A percentile compares a stretch with the other conserved stretches of the same genome.
These are phyloP conservation scores for Drosophila bipectinata DNA, from an alignment of 1,140 invertebrate genomes.

Conservation along the genomic window DNA sequence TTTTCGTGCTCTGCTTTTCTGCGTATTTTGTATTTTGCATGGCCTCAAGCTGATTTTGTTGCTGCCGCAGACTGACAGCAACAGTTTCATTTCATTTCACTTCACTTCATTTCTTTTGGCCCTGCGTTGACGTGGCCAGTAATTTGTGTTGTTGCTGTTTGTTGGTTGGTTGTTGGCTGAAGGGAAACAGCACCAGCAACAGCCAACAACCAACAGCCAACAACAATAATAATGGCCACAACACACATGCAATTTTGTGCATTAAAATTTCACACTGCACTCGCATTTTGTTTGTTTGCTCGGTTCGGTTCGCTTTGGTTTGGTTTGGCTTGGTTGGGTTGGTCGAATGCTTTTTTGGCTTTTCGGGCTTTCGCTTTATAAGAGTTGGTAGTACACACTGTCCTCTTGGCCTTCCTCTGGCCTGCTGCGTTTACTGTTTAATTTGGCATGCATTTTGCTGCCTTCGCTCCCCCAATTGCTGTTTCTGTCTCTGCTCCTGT, in stretches of 20 bases:
- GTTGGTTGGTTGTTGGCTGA: slow-evolving; percentile 71
- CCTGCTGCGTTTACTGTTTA: slow-evolving; percentile 53
- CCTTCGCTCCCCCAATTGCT: slow-evolving; percentile 6
- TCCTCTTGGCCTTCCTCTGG: slow-evolving; percentile 9
- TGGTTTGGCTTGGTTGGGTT: slow-evolving; percentile 35
- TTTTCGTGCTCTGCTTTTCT: neutral
- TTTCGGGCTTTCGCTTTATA: slow-evolving; percentile 48
- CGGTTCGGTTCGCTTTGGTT: slow-evolving; percentile 21
- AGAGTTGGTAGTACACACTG: slow-evolving; percentile 3
- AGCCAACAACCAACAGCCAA: slow-evolving; percentile 25
- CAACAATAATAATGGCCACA: slow-evolving; percentile 24
- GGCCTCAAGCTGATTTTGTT: slow-evolving; percentile 53
- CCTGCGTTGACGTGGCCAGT: slow-evolving; percentile 40
- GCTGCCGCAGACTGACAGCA: slow-evolving; percentile 62
- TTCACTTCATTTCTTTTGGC: slow-evolving; percentile 22
- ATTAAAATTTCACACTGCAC: slow-evolving; percentile 76
- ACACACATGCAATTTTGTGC: slow-evolving; percentile 65
- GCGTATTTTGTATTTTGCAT: slow-evolving; percentile 31
- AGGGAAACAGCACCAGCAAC: slow-evolving; percentile 30
- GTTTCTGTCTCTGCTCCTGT: slow-evolving; percentile 45
- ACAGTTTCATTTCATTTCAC: slow-evolving; percentile 67
- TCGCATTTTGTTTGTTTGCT: slow-evolving; percentile 58
- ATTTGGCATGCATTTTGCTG: slow-evolving; percentile 60
- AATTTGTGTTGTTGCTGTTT: slow-evolving; percentile 59
- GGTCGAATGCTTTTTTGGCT: slow-evolving; percentile 72